Evolutionary conservation across 2,113 vertebrate species (phyloP), one percentile per base, ranked within the genome.

Genomic region (Odocoileus virginianus): DNA sequence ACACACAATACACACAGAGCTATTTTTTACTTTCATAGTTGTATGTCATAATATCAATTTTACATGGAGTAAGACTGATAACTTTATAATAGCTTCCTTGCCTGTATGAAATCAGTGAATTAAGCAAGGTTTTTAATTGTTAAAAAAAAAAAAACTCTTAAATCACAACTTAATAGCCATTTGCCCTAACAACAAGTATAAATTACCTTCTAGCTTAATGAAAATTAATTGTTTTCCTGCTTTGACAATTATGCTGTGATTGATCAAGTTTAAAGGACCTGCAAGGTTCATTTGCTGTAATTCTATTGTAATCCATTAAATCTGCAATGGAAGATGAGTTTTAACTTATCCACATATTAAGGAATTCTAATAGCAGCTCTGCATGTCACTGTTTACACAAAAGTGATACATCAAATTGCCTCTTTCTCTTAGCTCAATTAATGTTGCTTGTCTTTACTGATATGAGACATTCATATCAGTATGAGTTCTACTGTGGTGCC

Each of bases 301-400:
- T 99, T 99, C 97, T 98, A 98, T 97, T 98, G 97, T 96, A 98
- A 99, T 99, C 92, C 97, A 99, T 99, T 99, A 99, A 98, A 98
- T 97, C 96, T 98, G 81, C 90, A 95, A 92, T 88, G 97, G 95
- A 98, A 95, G 98, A 99, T 98, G 98, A 98, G 97, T 98, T 99
- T 98, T 98, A 98, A 93, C 97, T 98, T 97, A 96, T 96, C 95
- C 97, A 95, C 58, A n/a, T 98, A 97, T 98, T 98, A 99, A 92
- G 87, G 94, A 98, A 99, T 98, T 98, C 97, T 98, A 98, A 98
- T 96, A 89, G 87, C 67, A 98, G 92, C 97, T 98, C 89, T 97
- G 94, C 91, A 94, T 98, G 98, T 98, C 98, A 98, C 23, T 94
- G 52, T 98, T 98, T 98, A 98, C 99, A 97, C 28, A 98, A 92